A percentile compares a stretch with the other conserved stretches of the same genome.
Conservation (phyloP, 2,888 invertebrate genomes). For the Griposia aprilina region DNA sequence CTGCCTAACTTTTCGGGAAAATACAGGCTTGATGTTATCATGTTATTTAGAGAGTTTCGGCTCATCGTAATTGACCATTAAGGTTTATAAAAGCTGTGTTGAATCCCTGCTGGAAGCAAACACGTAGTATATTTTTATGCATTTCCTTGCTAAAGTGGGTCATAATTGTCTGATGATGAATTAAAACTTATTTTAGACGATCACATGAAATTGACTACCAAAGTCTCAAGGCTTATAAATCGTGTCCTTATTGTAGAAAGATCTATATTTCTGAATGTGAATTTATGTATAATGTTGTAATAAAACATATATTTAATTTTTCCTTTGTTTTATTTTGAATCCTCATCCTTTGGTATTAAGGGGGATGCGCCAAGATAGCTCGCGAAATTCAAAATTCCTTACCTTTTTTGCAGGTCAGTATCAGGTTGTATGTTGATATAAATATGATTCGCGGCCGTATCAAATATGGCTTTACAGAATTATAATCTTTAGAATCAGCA, state of each 20-base stretch:
- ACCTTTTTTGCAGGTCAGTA: no score
- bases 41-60: background rate
- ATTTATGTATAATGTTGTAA: constrained; percentile 69
- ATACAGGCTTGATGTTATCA: no score
- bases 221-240: constrained; percentile 7
- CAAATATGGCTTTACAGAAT: no score
- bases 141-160: background rate
- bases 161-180: background rate
- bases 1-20: no score
- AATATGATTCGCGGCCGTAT: no score
- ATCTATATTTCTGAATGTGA: constrained; percentile 70
- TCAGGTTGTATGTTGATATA: no score
- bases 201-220: constrained; percentile 9
- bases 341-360: background rate
- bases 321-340: constrained; percentile 22
- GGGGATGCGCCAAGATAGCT: no score
- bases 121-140: background rate
- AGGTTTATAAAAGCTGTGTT: background rate
- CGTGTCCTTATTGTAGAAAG: constrained; percentile 63
- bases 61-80: background rate
- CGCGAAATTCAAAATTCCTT: no score
- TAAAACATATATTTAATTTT: constrained; percentile 60
- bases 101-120: background rate
- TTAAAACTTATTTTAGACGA: background rate
- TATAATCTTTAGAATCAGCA: no score